Evolutionary conservation across 2,797 vertebrate genomes (phyloP).

Genomic region (Pelobates cultripes): DNA sequence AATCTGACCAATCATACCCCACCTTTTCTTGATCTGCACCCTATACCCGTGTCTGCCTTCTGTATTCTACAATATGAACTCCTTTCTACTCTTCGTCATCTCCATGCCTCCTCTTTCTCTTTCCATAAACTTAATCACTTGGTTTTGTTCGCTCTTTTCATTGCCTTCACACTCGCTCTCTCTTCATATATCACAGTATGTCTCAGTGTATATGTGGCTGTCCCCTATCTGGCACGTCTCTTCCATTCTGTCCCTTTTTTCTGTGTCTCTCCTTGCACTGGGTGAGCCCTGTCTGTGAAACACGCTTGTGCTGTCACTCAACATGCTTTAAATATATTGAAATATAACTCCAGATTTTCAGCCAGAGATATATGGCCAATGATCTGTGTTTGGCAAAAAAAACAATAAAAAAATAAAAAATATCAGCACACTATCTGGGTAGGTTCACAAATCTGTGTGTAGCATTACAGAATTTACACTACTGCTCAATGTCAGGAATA

Average conservation of each 20-base stretch:
- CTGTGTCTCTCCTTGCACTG: slow-evolving; percentile 6
- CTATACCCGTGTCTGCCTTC: no score
- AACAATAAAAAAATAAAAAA: no score
- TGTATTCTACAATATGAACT: neutral
- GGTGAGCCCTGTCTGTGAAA: slow-evolving; percentile 36
- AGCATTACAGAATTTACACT: no score
- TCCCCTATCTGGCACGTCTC: slow-evolving; percentile 21
- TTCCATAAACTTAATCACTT: neutral
- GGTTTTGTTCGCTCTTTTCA: neutral
- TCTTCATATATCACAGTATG: slow-evolving; percentile 15
- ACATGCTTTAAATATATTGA: slow-evolving; percentile 57
- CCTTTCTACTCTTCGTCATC: neutral
- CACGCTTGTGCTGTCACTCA: slow-evolving; percentile 47
- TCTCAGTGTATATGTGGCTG: slow-evolving; percentile 28
- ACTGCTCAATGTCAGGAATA: no score
- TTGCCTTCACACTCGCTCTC: neutral
- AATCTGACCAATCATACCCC: no score
- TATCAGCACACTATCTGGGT: no score
- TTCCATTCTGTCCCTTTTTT: slow-evolving; percentile 28
- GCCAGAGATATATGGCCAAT: slow-evolving; percentile 14
- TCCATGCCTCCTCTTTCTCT: neutral
- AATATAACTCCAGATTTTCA: slow-evolving; percentile 44
- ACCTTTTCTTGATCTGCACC: no score
- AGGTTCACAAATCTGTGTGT: neutral
- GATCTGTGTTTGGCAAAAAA: neutral